These are phyloP conservation scores for Opisthocomus hoazin DNA, from an alignment of 2,113 vertebrate genomes.

Conservation along the genomic window DNA sequence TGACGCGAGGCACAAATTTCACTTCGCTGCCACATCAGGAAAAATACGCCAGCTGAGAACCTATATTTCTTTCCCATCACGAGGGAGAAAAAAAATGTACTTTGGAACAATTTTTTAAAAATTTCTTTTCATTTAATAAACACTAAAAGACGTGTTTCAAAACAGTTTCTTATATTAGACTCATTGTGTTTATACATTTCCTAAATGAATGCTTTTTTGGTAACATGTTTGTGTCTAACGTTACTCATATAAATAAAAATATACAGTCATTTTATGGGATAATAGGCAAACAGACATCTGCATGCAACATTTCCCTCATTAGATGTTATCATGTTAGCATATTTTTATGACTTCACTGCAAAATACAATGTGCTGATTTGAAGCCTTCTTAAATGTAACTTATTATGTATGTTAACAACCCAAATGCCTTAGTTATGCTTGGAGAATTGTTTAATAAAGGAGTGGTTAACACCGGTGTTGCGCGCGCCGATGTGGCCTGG, in stretches of 20 bases:
- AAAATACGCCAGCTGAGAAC: not conserved
- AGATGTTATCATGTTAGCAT: constrained; percentile 56
- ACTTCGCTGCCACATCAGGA: constrained; percentile 26
- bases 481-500: rapidly evolving
- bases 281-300: constrained; percentile 64
- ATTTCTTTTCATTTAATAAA: constrained; percentile 42
- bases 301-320: constrained; percentile 65
- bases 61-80: constrained; percentile 19
- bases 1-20: constrained; percentile 36
- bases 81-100: not conserved
- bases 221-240: constrained; percentile 43
- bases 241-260: constrained; percentile 65
- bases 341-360: constrained; percentile 58
- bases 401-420: constrained; percentile 39
- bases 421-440: constrained; percentile 33
- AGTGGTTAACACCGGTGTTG: not conserved
- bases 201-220: constrained; percentile 42
- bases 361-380: constrained; percentile 61
- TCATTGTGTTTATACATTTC: constrained; percentile 44
- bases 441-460: constrained; percentile 3
- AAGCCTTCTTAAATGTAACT: constrained; percentile 52
- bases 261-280: constrained; percentile 59
- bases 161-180: constrained; percentile 51
- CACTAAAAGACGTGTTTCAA: constrained; percentile 43
- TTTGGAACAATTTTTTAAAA: not conserved